These are phyloP conservation scores for Galeopsomyia nigrocyanea DNA, from an alignment of 2,888 invertebrate species.

Conservation along the genomic window DNA sequence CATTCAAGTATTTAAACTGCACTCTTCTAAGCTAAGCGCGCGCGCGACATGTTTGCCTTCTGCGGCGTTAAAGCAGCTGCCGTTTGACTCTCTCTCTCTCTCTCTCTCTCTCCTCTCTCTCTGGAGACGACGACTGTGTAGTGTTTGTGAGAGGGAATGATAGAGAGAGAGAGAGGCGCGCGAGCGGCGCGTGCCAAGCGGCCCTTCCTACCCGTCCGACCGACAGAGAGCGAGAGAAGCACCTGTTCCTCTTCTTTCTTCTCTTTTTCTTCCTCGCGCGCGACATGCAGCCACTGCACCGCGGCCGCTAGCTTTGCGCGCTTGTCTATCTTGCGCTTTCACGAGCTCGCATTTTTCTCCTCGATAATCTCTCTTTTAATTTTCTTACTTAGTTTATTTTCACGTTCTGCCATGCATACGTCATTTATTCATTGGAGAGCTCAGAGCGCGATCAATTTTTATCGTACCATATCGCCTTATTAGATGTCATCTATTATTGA, in stretches of 20 bases:
- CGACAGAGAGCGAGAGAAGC: slow-evolving; percentile 9
- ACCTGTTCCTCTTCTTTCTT: slow-evolving; percentile 33
- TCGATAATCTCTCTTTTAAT: too few species aligned
- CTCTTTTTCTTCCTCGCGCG: slow-evolving; percentile 7
- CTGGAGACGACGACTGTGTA: too few species aligned
- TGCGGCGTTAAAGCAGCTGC: slow-evolving; percentile 3
- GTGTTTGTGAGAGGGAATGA: too few species aligned
- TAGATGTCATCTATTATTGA: too few species aligned
- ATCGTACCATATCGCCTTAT: too few species aligned
- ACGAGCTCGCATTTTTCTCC: background rate
- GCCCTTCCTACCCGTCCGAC: too few species aligned
- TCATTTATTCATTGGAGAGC: too few species aligned
- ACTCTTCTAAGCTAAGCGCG: background rate
- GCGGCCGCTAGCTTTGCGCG: background rate
- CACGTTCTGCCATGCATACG: too few species aligned
- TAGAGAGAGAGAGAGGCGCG: too few species aligned
- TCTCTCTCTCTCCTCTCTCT: background rate
- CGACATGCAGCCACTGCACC: background rate
- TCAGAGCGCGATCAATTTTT: too few species aligned
- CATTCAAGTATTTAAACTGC: slow-evolving; percentile 35
- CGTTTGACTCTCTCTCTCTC: background rate
- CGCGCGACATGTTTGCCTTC: slow-evolving; percentile 40
- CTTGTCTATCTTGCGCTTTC: background rate
- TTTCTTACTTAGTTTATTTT: too few species aligned
- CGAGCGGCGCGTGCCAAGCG: too few species aligned